These are phyloP conservation scores for Catharus ustulatus DNA, from an alignment of 2,797 vertebrate species.

Conservation along the genomic window DNA sequence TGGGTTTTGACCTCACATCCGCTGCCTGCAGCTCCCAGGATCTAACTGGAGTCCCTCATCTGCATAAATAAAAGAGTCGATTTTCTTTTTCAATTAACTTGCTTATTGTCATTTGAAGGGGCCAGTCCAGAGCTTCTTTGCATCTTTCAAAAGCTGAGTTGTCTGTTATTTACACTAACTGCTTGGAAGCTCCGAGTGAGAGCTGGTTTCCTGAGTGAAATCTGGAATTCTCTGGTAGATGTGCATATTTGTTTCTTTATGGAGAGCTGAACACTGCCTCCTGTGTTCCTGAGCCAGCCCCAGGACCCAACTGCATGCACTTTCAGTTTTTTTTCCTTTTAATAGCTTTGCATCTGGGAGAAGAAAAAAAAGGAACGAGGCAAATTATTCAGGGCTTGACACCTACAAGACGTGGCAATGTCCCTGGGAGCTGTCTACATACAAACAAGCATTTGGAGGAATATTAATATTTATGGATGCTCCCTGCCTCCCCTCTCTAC, in stretches of 20 bases:
- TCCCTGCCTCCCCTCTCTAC: background rate
- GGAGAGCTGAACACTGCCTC: constrained; percentile 29
- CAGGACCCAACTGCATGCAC: background rate
- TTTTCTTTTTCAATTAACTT: background rate
- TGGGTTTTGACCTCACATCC: background rate
- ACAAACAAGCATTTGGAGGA: background rate
- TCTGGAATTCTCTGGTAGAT: constrained; percentile 36
- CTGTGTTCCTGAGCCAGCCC: constrained; percentile 46
- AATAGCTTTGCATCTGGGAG: background rate
- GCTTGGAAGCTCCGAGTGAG: constrained; percentile 46
- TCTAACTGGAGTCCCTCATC: background rate
- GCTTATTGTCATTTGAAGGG: background rate
- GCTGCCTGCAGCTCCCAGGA: background rate
- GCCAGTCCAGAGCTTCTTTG: background rate
- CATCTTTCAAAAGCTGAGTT: background rate
- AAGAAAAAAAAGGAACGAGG: background rate
- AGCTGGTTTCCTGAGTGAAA: constrained; percentile 60
- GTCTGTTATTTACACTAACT: constrained; percentile 21
- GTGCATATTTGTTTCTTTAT: background rate
- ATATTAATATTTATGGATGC: background rate
- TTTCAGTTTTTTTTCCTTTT: background rate
- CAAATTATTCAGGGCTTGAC: background rate
- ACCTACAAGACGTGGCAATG: background rate
- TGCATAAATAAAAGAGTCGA: background rate
- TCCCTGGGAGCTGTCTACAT: background rate